Evolutionary conservation across 2,113 vertebrate genomes (phyloP).

Genomic region (Macroglossus sobrinus): DNA sequence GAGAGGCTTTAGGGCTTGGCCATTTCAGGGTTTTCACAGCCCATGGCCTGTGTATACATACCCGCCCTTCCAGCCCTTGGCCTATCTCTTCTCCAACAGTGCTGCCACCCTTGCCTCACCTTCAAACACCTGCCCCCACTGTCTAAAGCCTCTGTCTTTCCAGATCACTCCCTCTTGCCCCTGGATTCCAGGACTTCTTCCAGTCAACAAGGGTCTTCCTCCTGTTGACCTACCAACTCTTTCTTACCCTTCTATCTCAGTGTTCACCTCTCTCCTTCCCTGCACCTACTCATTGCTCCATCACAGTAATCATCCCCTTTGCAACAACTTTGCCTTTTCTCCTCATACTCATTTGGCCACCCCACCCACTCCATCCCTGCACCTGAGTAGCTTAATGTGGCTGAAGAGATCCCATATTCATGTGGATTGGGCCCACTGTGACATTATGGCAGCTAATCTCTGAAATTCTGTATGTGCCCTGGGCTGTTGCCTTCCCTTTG

Average conservation of each 20-base stretch:
- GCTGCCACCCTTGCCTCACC: neutral
- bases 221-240: neutral
- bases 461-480: neutral
- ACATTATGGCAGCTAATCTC: neutral
- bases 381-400: neutral
- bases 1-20: accelerated
- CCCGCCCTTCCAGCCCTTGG: neutral
- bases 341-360: neutral
- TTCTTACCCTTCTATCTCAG: neutral
- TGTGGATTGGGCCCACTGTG: neutral
- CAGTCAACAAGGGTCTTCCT: neutral
- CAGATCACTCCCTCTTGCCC: no score
- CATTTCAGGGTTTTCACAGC: accelerated
- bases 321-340: no score
- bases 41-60: no score
- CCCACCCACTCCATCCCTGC: neutral
- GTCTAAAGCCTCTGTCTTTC: neutral
- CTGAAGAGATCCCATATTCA: neutral
- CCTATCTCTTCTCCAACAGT: neutral
- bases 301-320: neutral
- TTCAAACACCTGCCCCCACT: neutral
- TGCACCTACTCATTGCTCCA: neutral
- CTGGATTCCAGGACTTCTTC: neutral
- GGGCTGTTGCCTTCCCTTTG: neutral
- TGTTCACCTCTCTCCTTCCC: neutral